Evolutionary conservation across 2,797 vertebrate genomes (phyloP), one percentile per base, ranked within the genome.

Genomic region (Muscicapa striata): DNA sequence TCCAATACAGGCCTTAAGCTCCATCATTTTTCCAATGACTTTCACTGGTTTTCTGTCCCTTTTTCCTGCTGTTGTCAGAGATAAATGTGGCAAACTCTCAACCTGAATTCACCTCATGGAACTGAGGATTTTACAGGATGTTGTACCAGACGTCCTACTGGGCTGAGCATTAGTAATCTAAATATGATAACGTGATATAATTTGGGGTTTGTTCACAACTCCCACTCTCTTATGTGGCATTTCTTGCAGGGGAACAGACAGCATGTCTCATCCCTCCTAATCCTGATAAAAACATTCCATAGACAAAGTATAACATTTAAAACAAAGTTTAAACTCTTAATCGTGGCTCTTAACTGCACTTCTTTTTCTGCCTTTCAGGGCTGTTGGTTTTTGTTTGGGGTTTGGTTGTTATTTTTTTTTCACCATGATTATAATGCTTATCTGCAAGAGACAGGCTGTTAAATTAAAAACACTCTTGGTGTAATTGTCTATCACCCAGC

Each of bases 391-490:
- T 58, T 54, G 16, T 45, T 67, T 19, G 34, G 48, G 36, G 27
- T 49, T 75, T 74, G 5, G 21, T 18, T 61, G 19, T 6, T 30
- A 5, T 18, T 43, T 30, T 38, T 43, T 57, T 45, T 17, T 0
- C 17, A 63, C 43, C 8, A 5, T n/a, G 41, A 74, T 67, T 80
- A 66, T 18, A 70, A 51, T 40, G 67, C 27, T 97, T 97, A 96
- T 97, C 94, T 95, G 54, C 74, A 69, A 83, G 49, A 94, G 86
- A 72, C 93, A 97, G 89, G 51, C 74, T 92, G 82, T 85, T 91
- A 52, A 67, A 88, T 95, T 86, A 92, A 59, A 95, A 83, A 80
- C 19, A 6, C 61, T 86, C n/a, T 54, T 36, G 48, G 54, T 63
- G 57, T 67, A 85, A 69, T 94, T 96, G 87, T 93, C 45, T 62